Conservation (phyloP, 1,140 invertebrate genomes). For the Caenorhabditis brenneri region DNA sequence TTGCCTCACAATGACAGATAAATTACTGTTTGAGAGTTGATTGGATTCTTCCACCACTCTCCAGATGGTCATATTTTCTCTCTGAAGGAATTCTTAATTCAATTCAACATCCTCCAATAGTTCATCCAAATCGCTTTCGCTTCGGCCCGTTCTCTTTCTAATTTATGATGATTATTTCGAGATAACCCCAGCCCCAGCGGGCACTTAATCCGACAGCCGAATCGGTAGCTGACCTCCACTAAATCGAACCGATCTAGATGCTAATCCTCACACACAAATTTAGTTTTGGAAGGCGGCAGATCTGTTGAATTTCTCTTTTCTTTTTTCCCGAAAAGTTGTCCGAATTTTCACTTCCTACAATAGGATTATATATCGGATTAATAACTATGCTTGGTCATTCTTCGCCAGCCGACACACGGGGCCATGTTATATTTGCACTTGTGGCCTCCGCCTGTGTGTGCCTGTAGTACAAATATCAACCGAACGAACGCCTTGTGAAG, state of each 20-base stretch:
- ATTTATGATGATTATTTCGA: conserved; percentile 35
- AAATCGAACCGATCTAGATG: conserved; percentile 30
- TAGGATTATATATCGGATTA: conserved; percentile 32
- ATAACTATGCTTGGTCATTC: conserved; percentile 33
- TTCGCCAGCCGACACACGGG: background rate
- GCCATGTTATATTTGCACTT: conserved; percentile 5
- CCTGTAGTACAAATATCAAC: conserved; percentile 19
- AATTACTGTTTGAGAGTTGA: background rate
- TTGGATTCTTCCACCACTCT: background rate
- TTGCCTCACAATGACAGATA: background rate
- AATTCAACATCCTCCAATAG: background rate
- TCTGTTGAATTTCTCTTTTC: background rate
- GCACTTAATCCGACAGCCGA: conserved; percentile 21
- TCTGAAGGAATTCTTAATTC: too few species aligned
- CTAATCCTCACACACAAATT: conserved; percentile 3
- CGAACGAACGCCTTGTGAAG: background rate
- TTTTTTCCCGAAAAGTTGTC: conserved; percentile 22
- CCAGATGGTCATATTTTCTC: background rate
- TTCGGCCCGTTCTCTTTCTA: background rate
- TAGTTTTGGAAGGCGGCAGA: background rate
- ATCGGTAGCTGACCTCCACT: background rate
- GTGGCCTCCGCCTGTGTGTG: background rate
- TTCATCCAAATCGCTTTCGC: background rate
- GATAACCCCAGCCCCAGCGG: background rate
- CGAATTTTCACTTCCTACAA: conserved; percentile 37